Base-by-base conservation (phyloP, 92 coral and sea anemone genomes). In the Ricordea florida region DNA sequence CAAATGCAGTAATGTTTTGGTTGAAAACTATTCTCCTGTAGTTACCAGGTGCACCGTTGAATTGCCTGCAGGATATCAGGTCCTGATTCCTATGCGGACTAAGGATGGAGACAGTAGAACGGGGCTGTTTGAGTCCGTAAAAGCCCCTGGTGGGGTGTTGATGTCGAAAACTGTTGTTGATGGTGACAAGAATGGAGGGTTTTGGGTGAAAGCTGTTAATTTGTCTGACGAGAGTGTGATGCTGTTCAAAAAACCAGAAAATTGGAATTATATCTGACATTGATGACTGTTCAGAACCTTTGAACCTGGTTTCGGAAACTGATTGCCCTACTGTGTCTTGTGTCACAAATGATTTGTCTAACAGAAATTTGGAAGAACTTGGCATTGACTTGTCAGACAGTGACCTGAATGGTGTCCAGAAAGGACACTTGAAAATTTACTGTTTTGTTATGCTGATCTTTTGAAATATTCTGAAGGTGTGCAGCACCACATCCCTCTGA, bases 121-220 rank as follows among this genome's bases (percentile, higher is more conserved):
- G 41, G 78, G 73, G 43, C 71, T 77, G 41, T 85, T 78, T 41
- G 85, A 78, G 69, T 68, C 80, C 14, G 66, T 76, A 4, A 69
- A 72, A 33, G 49, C 81, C 46, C 85, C 85, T 52, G 70, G 79
- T 36, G 85, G 76, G 43, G 66, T 72, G 32, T 28, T 69, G 51
- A 35, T 81, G 74, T 22, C 61, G 25, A 84, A 84, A 29, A 84
- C 89, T 38, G 82, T 74, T 49, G 72, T 77, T 24, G 55, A 78
- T 49, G 57, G 84, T 52, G 66, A 74, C 38, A 47, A 84, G 65
- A 55, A 77, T 31, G 89, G 89, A 49, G 47, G 82, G n/a, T 76
- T 76, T 40, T 84, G 84, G 84, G 69, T 68, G 47, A 72, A 66
- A 59, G 80, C 90, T 42, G 85, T 84, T 20, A 84, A 84, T 55